Base-by-base conservation (phyloP, 35 echinoderm and acorn worm genomes). In the Ophiothrix spiculata region DNA sequence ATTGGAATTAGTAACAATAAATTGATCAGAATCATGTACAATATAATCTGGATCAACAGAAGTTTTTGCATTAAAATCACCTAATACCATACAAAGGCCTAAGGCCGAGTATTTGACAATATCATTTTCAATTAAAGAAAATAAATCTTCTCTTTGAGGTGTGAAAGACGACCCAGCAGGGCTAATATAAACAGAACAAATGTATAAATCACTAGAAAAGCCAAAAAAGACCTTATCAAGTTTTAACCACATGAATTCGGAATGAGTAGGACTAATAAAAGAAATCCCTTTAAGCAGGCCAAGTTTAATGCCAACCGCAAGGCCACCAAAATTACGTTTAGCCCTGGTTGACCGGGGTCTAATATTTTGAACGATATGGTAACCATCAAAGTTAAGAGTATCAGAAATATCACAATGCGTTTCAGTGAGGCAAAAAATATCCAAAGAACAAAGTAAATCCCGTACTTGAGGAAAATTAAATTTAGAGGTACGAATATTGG, bases 141-240 rank as follows among this genome's bases (percentile, higher is more conserved):
- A 69, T 25, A 69, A 25, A n/a, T 69, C 60, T 25, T 69, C 60
- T 25, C 60, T 69, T 69, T 69, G 60, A 69, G 8, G 23, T 25
- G 60, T 69, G 25, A 69, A 69, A n/a, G 60, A 12, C 2, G 60
- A 69, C 3, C 60, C 60, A 4, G 2, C 6, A 69, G 60, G 60
- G 23, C 60, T 69, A 69, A 69, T n/a, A 69, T 69, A 69, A 12
- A 69, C 60, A 69, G 60, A 49, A 54, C 60, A 69, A n/a, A 69
- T 69, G 29, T 15, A 69, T 25, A 69, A 25, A 69, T 69, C 60
- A 69, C 25, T 12, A 4, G 4, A 28, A 69, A 28, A 25, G 3
- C 60, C 60, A 69, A 69, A 69, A 69, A 69, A 69, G 3, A 25
- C 1, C 25, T 69, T 69, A 25, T 69, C 1, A 4, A 69, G 29